Base-by-base conservation (phyloP, 2,888 invertebrate genomes). In the Germaria angustata region DNA sequence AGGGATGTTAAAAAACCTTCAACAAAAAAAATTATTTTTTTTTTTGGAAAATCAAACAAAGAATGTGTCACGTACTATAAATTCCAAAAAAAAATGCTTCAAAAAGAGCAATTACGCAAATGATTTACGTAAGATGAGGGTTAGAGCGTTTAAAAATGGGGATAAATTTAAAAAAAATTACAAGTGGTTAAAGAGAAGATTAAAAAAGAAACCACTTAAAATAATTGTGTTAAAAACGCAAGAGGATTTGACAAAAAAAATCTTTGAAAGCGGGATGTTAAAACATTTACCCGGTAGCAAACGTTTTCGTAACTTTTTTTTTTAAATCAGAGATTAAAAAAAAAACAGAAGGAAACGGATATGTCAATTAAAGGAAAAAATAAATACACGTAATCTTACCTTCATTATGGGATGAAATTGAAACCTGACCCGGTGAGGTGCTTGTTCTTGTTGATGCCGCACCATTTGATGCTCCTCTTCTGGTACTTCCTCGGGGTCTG, bases 401-500 rank as follows among this genome's bases (percentile, higher is more conserved):
- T 75, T 84, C 85, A 49, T 39, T 63, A 59, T 49, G 44, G 41
- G 81, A 63, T 55, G 84, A 51, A n/a, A 80, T 59, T 39, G 86
- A 84, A 49, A 83, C 79, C 73, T 85, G 77, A 6, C 80, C 80
- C 0, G 78, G 76, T 8, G 81, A 69, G 6, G 63, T 73, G n/a
- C 63, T 78, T 57, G 85, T 82, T 36, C 88, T 87, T 73, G 87
- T 85, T 57, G 87, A 81, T 75, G 86, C 85, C 68, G 92, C 87
- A 55, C 92, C 91, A 87, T 89, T 89, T 85, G 89, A 92, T 55
- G 93, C 93, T 59, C 93, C 93, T 86, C 95, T 93, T 1, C 95
- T 92, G 0, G 95, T 94, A 75, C 95, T 94, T 79, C 96, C 96
- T 65, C 96, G 92, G 61, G 96, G 96, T 57, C 96, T 92, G 0